Evolutionary conservation across 2,888 invertebrate species (phyloP), one percentile per base, ranked within the genome.

Genomic region (Scaptomyza reducta): DNA sequence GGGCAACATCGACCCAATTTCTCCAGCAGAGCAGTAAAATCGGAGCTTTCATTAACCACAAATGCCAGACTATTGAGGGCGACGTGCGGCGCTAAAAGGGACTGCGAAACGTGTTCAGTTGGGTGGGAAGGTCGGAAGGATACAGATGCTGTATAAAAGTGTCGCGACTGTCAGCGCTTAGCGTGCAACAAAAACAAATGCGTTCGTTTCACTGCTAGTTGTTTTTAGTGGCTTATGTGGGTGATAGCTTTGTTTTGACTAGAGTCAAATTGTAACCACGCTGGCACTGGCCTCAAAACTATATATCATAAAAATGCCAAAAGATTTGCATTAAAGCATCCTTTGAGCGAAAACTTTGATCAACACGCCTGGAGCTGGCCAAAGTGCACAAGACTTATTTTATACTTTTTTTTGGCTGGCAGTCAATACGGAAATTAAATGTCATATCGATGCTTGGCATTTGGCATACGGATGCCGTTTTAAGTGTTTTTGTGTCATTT

Each of bases 401-500:
- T 67, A 2, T 22, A 22, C n/a, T 22, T 22, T 22, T 3, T 22
- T 70, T 61, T 65, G 50, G 31, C 29, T 53, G 41, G 6, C 58
- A 70, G 50, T 61, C 65, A 70, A 66, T 65, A 68, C 81, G 82
- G 82, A 82, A 82, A 82, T 82, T 82, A 81, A 78, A 78, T 87
- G 85, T 70, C 82, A 80, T 40, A 40, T 77, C 78, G 70, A 77
- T 79, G 60, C 45, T 51, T 64, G 49, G 57, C 66, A 62, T 68
- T 67, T 69, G 72, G 67, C 66, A 50, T 41, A 60, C 68, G 73
- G 85, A 33, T 18, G 75, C 75, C 69, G 62, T 62, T 73, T 71
- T 69, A 76, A 82, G 83, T 82, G 74, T 77, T 84, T 86, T 82
- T 79, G 83, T 86, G 88, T 86, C 88, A 79, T 69, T 71, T 82